phyloP scores from a whole-genome alignment of 2,888 invertebrate genomes.

The Drosophila setosimentum region DNA sequence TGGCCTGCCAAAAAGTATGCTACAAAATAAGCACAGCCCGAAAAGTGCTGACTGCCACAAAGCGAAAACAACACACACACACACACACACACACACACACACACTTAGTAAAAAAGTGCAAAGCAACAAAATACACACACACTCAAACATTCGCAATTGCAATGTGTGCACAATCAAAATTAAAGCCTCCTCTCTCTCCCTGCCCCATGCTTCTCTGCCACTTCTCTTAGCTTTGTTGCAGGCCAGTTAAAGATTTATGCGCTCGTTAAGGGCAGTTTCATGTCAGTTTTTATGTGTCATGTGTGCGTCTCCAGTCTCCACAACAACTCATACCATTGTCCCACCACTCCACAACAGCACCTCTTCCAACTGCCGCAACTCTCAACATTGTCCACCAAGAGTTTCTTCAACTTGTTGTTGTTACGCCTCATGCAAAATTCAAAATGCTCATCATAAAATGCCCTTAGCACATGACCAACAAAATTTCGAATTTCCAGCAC shows the following conservation, averaged over 20 bases:
- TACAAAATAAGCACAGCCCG: slow-evolving; percentile 52
- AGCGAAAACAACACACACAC: slow-evolving; percentile 27
- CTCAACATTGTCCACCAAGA: slow-evolving; percentile 10
- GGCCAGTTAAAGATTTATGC: slow-evolving; percentile 78
- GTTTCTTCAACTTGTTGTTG: slow-evolving; percentile 20
- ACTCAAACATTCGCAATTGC: slow-evolving; percentile 36
- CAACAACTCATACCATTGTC: neutral
- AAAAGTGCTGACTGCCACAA: slow-evolving; percentile 59
- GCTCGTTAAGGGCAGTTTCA: slow-evolving; percentile 80
- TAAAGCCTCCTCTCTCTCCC: slow-evolving; percentile 35
- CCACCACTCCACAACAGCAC: neutral
- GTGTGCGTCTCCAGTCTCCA: slow-evolving; percentile 43
- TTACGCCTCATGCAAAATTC: slow-evolving; percentile 54
- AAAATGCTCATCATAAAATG: slow-evolving; percentile 56
- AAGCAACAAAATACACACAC: too few species aligned
- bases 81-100: slow-evolving; percentile 6
- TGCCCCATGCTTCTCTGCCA: neutral
- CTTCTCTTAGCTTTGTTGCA: slow-evolving; percentile 5
- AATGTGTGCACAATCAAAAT: slow-evolving; percentile 62
- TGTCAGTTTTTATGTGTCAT: slow-evolving; percentile 79
- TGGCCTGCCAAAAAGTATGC: slow-evolving; percentile 72
- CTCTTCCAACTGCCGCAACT: neutral
- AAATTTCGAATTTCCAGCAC: slow-evolving; percentile 20
- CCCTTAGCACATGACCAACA: slow-evolving; percentile 47
- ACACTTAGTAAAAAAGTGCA: too few species aligned